A percentile compares a stretch with the other conserved stretches of the same genome.
Conservation (phyloP, 1,140 invertebrate species). For the Drosophila sturtevanti region DNA sequence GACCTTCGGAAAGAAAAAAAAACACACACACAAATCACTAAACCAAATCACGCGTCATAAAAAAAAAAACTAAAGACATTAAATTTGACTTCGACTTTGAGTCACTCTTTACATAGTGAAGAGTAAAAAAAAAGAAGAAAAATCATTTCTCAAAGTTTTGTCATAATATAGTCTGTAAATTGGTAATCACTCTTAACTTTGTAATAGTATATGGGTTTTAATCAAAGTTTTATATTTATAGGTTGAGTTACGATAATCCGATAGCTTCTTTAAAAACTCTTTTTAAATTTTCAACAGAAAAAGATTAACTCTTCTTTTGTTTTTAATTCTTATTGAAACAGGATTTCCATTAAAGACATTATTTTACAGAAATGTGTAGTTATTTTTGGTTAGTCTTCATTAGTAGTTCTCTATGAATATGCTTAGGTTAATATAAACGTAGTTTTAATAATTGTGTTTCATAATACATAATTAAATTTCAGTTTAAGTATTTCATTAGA, state of each 20-base stretch:
- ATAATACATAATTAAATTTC: too few relatives aligned
- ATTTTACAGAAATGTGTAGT: too few relatives aligned
- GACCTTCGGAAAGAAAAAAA: neutral
- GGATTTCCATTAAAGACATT: too few relatives aligned
- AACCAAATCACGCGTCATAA: neutral
- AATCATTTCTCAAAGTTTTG: neutral
- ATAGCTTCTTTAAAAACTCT: neutral
- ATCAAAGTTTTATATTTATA: neutral
- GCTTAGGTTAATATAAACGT: too few relatives aligned
- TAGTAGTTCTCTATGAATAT: too few relatives aligned
- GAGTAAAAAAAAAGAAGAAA: neutral
- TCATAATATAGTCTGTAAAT: neutral
- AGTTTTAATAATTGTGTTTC: too few relatives aligned
- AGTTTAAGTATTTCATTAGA: too few relatives aligned
- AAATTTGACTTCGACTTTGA: neutral
- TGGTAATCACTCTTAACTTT: neutral
- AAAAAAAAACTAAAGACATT: neutral
- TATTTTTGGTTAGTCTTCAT: too few relatives aligned
- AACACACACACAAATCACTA: neutral
- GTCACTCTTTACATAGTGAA: neutral
- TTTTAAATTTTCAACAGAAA: too few relatives aligned
- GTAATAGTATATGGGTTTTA: neutral
- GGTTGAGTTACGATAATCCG: too few relatives aligned
- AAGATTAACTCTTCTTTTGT: too few relatives aligned
- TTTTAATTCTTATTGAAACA: too few relatives aligned